Base-by-base conservation (phyloP, 2,797 vertebrate genomes). In the Emydoidea blandingii region DNA sequence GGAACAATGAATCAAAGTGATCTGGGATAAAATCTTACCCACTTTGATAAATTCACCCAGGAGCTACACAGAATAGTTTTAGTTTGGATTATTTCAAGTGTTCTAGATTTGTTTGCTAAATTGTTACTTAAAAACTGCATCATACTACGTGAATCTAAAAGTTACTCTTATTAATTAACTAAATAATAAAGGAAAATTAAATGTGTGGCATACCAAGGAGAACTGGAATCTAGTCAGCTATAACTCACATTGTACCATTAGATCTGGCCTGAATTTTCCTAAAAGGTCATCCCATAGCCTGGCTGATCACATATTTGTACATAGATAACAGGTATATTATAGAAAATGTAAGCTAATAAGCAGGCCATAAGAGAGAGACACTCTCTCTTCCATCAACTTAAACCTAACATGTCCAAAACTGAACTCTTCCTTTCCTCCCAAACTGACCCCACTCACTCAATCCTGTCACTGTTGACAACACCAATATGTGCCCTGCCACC, bases 341-440 rank as follows among this genome's bases (percentile, higher is more conserved):
- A 62, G 88, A 91, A 95, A 95, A 85, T 90, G 90, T 93, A 96
- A 95, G 92, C 92, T 83, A 96, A 95, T 95, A 95, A 97, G 95
- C 95, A 96, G 95, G 41, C 47, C 83, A 34, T 56, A 50, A 87
- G 90, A 95, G 95, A 97, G 96, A 95, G 94, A 96, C 80, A 91
- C 88, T 94, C 94, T 97, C 96, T 91, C 85, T 52, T 91, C 97
- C 93, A 90, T 93, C 97, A 85, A 95, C 85, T 81, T 83, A 87
- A 94, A 90, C 56, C 93, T 57, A 90, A 1, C 11, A 3, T 76
- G 93, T 87, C 88, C 56, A 96, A 91, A 96, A 95, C 89, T 89
- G 92, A 95, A 93, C 68, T 27, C 91, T 93, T 56, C 93, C 81
- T 89, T 91, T 87, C 23, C 62, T n/a, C 95, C 68, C 52, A 90